phyloP scores from a whole-genome alignment of 2,888 invertebrate genomes.

The Antheraea yamamai region DNA sequence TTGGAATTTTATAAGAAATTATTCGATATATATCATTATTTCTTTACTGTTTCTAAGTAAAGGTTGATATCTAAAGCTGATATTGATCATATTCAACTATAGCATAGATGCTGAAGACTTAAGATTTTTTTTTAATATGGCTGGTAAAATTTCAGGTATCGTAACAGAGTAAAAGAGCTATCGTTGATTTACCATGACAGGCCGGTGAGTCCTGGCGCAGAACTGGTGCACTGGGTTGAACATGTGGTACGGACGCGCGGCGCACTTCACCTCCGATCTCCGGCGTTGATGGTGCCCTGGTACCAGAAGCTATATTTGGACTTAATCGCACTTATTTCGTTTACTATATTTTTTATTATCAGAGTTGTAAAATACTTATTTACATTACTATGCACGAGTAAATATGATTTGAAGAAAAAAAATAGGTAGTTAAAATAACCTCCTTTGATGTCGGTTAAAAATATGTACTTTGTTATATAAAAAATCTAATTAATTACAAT shows the following conservation, averaged over 20 bases:
- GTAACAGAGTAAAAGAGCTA: constrained; percentile 41
- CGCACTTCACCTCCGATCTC: constrained; percentile 71
- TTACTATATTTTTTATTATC: background rate
- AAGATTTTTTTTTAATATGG: too few species aligned
- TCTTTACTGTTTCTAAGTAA: too few species aligned
- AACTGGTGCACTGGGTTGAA: constrained; percentile 86
- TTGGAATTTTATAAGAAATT: too few species aligned
- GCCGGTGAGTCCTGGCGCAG: constrained; percentile 79
- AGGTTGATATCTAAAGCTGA: too few species aligned
- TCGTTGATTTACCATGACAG: constrained; percentile 62
- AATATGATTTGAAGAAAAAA: background rate
- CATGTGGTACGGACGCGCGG: constrained; percentile 83
- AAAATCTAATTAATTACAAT: background rate
- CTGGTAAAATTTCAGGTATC: constrained; percentile 41
- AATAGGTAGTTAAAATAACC: background rate
- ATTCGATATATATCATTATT: too few species aligned
- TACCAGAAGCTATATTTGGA: constrained; percentile 65
- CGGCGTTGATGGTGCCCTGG: constrained; percentile 45
- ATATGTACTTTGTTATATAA: background rate
- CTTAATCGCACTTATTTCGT: constrained; percentile 34
- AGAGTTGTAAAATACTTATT: constrained; percentile 3
- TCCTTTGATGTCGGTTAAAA: background rate
- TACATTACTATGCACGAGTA: background rate
- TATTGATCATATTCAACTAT: too few species aligned
- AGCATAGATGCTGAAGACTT: too few species aligned